Evolutionary conservation across 2,888 invertebrate genomes (phyloP).

Genomic region (Allygus modestus): DNA sequence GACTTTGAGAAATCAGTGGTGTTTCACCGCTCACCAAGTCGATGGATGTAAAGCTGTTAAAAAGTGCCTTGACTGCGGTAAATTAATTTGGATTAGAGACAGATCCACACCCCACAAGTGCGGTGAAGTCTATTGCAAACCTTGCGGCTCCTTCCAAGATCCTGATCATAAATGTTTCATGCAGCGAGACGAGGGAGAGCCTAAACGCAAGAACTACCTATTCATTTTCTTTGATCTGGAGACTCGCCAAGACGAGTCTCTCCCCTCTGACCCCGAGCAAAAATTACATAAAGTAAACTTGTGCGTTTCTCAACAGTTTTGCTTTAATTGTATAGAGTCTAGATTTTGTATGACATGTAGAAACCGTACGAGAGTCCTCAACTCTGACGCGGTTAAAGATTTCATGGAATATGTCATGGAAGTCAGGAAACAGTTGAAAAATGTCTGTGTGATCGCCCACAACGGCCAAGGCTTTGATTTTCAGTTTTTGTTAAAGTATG

Average conservation of each 20-base stretch:
- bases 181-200: conserved; percentile 42
- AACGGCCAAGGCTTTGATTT: too few relatives aligned
- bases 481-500: too few relatives aligned
- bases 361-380: conserved; percentile 17
- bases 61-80: conserved; percentile 57
- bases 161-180: conserved; percentile 57
- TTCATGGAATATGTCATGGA: too few relatives aligned
- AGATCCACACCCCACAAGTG: conserved; percentile 59
- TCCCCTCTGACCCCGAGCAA: conserved; percentile 19
- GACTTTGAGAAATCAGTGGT: background rate
- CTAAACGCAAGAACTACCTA: conserved; percentile 56
- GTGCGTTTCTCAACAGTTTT: conserved; percentile 43
- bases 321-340: background rate
- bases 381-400: conserved; percentile 8
- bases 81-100: background rate
- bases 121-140: conserved; percentile 61
- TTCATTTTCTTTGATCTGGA: conserved; percentile 69
- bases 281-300: conserved; percentile 29
- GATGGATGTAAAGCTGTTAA: conserved; percentile 1
- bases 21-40: conserved; percentile 18
- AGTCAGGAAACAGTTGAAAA: too few relatives aligned
- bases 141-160: conserved; percentile 60
- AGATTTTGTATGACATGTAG: background rate
- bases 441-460: too few relatives aligned
- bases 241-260: conserved; percentile 65